Evolutionary conservation across 2,888 invertebrate species (phyloP).

Genomic region (Coecobrya sp.): DNA sequence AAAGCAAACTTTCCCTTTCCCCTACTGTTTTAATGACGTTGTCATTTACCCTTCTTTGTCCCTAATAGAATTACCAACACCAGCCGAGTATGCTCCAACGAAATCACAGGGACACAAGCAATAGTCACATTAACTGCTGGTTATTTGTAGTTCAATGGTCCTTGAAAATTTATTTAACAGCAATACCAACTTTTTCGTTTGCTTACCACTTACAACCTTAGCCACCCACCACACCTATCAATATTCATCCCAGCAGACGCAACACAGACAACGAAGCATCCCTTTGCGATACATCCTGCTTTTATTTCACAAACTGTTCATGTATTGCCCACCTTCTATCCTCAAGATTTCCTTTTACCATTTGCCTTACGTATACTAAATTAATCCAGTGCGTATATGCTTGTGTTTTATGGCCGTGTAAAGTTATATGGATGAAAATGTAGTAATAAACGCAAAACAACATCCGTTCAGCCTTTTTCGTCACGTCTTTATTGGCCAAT

Average conservation of each 20-base stretch:
- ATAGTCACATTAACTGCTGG: conserved; percentile 71
- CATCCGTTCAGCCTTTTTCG: conserved; percentile 34
- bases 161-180: conserved; percentile 67
- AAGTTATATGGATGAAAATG: not conserved
- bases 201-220: not conserved
- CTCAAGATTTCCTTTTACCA: too few relatives aligned
- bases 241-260: conserved; percentile 37
- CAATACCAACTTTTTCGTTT: not conserved
- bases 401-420: too few relatives aligned
- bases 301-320: not conserved
- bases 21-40: conserved; percentile 43
- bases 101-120: conserved; percentile 28
- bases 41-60: conserved; percentile 16
- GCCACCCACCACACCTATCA: conserved; percentile 29
- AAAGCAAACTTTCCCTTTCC: conserved; percentile 22
- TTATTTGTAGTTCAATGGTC: conserved; percentile 65
- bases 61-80: conserved; percentile 18
- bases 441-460: conserved; percentile 12
- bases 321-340: too few relatives aligned
- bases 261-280: not conserved
- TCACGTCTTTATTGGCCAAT: not conserved
- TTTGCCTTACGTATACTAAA: not conserved
- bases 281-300: not conserved
- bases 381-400: not conserved
- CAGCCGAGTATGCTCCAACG: not conserved